These are phyloP conservation scores for Brachycybe producta DNA, from an alignment of 2,888 invertebrate species.

Conservation along the genomic window DNA sequence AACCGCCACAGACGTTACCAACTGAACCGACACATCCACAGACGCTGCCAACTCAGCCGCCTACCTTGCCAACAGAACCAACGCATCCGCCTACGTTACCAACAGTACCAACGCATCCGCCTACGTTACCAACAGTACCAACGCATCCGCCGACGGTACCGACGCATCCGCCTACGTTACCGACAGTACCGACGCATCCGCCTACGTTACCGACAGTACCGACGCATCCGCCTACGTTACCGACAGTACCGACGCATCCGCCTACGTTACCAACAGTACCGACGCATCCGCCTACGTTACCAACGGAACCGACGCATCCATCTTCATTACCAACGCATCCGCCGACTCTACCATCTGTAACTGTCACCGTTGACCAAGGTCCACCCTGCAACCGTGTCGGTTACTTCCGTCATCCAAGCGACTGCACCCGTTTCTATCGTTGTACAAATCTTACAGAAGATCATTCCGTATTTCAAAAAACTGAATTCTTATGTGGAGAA, in stretches of 20 bases:
- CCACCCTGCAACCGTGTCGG: conserved; percentile 12
- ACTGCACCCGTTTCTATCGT: conserved; percentile 14
- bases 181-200: neutral
- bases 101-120: neutral
- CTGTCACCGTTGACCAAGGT: no score
- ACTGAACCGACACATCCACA: conserved; percentile 1
- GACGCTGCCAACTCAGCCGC: neutral
- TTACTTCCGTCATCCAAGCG: conserved; percentile 11
- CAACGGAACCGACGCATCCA: neutral
- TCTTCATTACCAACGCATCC: neutral
- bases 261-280: neutral
- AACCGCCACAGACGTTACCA: neutral
- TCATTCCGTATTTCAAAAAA: conserved; percentile 11
- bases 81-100: neutral
- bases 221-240: neutral
- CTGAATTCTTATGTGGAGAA: conserved; percentile 12
- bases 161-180: neutral
- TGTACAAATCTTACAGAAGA: conserved; percentile 14
- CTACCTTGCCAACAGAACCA: neutral
- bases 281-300: neutral
- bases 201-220: neutral
- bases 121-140: no score
- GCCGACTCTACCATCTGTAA: neutral
- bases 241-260: neutral
- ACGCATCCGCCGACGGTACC: neutral